Evolutionary conservation across 2,888 invertebrate species (phyloP).

Genomic region (Trachelus troglodyta): DNA sequence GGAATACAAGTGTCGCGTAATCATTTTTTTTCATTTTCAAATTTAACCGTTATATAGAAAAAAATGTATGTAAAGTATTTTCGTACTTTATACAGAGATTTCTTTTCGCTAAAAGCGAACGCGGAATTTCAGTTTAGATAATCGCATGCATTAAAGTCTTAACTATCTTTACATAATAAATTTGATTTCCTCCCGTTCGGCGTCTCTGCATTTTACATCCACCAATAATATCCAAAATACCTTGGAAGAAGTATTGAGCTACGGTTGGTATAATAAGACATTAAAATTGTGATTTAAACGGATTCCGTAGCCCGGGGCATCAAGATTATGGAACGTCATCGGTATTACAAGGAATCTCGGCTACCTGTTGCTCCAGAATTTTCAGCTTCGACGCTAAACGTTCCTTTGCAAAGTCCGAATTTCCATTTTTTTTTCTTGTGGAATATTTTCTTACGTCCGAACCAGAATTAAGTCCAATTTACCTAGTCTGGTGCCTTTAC

Average conservation of each 20-base stretch:
- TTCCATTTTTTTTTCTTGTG: neutral
- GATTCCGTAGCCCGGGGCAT: neutral
- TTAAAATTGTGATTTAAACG: slow-evolving; percentile 1
- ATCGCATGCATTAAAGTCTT: slow-evolving; percentile 21
- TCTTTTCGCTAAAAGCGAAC: neutral
- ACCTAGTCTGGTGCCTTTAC: too few relatives aligned
- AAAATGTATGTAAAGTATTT: neutral
- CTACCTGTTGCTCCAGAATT: neutral
- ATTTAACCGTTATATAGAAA: neutral
- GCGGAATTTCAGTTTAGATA: neutral
- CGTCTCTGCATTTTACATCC: neutral
- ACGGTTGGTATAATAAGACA: neutral
- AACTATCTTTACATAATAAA: slow-evolving; percentile 18
- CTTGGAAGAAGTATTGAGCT: neutral
- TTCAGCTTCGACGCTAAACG: neutral
- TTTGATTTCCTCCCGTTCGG: slow-evolving; percentile 12
- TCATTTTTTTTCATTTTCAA: too few relatives aligned
- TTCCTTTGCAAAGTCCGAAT: neutral
- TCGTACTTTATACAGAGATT: neutral
- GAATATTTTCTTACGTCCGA: neutral
- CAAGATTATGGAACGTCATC: neutral
- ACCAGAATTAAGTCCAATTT: too few relatives aligned
- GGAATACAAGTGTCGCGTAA: neutral
- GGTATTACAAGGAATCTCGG: too few relatives aligned
- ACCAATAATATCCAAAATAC: neutral